These are phyloP conservation scores for Pandion haliaetus DNA, from an alignment of 2,113 vertebrate species.

Conservation along the genomic window DNA sequence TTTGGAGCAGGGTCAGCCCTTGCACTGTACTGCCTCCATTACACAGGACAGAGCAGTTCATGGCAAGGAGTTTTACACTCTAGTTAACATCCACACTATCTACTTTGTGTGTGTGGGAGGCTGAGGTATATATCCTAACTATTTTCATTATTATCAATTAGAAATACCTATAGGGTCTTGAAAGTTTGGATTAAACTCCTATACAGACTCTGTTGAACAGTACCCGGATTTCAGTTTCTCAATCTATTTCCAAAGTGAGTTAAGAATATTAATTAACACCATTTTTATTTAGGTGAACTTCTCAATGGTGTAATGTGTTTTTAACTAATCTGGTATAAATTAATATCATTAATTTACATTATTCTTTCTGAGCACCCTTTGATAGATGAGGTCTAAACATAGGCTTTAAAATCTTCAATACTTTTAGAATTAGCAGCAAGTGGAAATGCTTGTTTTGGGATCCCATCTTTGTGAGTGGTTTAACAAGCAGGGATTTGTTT, in stretches of 20 bases:
- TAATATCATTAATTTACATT: not conserved
- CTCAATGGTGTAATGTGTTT: not conserved
- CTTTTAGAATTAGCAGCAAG: not conserved
- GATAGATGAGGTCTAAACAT: not conserved
- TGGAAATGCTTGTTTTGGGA: not conserved
- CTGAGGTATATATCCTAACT: not conserved
- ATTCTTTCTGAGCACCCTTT: not conserved
- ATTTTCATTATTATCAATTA: not conserved
- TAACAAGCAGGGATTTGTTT: not conserved
- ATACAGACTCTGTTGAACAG: not conserved
- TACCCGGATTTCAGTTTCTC: not conserved
- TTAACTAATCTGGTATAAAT: not conserved
- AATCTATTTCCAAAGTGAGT: not conserved
- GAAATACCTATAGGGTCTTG: not conserved
- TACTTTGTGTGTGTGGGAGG: not conserved
- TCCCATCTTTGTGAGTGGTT: not conserved
- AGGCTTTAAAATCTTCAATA: not conserved
- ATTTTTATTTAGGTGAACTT: not conserved
- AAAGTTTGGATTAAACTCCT: not conserved
- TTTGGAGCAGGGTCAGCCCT: not conserved
- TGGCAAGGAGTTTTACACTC: not conserved
- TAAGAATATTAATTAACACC: not conserved
- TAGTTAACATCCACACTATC: not conserved
- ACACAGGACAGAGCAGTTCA: not conserved
- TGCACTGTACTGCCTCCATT: rapidly evolving